Conservation (phyloP, 2,113 vertebrate genomes). For the Corythoichthys haematopterus region DNA sequence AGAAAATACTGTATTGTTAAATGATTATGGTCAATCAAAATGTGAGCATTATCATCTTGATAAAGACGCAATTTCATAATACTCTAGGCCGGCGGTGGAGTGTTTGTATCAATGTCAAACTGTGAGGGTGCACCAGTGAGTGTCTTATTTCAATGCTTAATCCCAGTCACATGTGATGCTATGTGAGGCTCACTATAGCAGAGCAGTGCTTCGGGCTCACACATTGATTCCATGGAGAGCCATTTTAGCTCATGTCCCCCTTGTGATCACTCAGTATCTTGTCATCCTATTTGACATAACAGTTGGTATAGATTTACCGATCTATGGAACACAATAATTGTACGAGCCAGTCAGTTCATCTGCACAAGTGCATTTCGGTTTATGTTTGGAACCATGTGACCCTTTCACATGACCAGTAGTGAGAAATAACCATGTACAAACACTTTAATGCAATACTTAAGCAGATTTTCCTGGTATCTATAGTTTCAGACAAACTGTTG, state of each 20-base stretch:
- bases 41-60: no score
- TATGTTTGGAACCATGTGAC: background rate
- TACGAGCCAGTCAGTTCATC: background rate
- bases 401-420: background rate
- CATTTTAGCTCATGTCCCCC: background rate
- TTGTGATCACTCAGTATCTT: conserved; percentile 10
- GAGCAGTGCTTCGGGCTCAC: background rate
- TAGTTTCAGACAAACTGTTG: background rate
- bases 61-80: background rate
- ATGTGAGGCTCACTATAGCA: background rate
- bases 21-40: no score
- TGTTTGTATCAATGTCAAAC: no score
- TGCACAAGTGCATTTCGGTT: background rate
- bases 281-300: conserved; percentile 21
- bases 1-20: no score
- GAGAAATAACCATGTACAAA: no score
- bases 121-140: background rate
- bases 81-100: background rate
- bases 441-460: no score
- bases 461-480: background rate
- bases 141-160: background rate
- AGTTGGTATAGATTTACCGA: conserved; percentile 28
- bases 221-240: background rate
- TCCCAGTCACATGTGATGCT: background rate
- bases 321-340: conserved; percentile 23